Evolutionary conservation across 2,888 invertebrate species (phyloP), one percentile per base, ranked within the genome.

Genomic region (Drosophila recens): DNA sequence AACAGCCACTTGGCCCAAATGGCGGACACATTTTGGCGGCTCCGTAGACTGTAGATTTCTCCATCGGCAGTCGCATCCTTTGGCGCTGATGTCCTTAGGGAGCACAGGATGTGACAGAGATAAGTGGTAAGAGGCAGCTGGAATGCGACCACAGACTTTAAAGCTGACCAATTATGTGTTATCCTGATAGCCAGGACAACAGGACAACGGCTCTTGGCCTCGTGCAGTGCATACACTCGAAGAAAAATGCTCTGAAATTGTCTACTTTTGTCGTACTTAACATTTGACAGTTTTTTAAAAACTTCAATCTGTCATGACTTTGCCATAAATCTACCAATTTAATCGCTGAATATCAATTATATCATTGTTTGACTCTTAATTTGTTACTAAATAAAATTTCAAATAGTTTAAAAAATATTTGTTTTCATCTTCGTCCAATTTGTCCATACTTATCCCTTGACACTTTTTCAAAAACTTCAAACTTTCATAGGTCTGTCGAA

Each of bases 81-180:
- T 45, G 58, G 38, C 30, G 52, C 17, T 46, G 27, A 20, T 66
- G 51, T 64, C 13, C 43, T 43, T 23, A 20, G 11, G 11, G 43
- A 43, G 17, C 68, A 42, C 15, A 30, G 15, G 53, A 23, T 56
- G 3, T 9, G 17, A 33, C 48, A 65, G 27, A 27, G 27, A 69
- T 67, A 73, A 72, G 57, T 63, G n/a, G n/a, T n/a, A n/a, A n/a
- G n/a, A 27, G 38, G 10, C 23, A 52, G 40, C 17, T 27, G n/a
- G n/a, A 27, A 45, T 45, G 1, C 13, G 45, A 11, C 33, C 15
- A 67, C 43, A 36, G 62, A 59, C 61, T 72, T 80, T 70, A 67
- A 79, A 67, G 65, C 66, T 59, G 71, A 42, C 57, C 64, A 82
- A 69, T 72, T 72, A 67, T 61, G 62, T 72, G 68, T 65, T 72